These are phyloP conservation scores for Rhinatrema bivittatum DNA, from an alignment of 2,797 vertebrate species.

Conservation along the genomic window DNA sequence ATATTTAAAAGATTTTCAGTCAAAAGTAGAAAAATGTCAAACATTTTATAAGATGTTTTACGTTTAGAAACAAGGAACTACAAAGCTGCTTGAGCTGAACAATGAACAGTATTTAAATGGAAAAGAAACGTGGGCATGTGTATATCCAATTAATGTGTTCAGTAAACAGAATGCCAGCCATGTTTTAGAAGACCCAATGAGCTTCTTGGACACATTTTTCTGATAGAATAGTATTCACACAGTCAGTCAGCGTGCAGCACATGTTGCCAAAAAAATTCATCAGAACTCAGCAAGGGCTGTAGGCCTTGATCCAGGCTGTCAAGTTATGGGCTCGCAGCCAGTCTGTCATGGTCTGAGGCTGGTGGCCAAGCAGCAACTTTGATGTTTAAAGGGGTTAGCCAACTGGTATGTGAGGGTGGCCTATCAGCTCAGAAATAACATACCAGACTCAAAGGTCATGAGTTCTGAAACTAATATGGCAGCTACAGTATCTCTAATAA, in stretches of 20 bases:
- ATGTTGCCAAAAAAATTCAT: slow-evolving; percentile 79
- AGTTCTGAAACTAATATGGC: slow-evolving; percentile 57
- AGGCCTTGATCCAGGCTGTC: slow-evolving; percentile 80
- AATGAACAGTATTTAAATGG: too few species aligned
- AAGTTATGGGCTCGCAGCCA: slow-evolving; percentile 80
- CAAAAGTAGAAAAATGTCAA: too few species aligned
- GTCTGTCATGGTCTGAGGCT: slow-evolving; percentile 85
- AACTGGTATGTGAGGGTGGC: slow-evolving; percentile 82
- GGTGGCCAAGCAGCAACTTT: slow-evolving; percentile 85
- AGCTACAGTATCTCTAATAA: slow-evolving; percentile 61
- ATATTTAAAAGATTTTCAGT: too few species aligned
- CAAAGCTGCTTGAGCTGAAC: too few species aligned
- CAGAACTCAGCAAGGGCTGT: slow-evolving; percentile 71
- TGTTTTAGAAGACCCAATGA: slow-evolving; percentile 9
- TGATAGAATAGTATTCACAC: slow-evolving; percentile 40
- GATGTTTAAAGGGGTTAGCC: slow-evolving; percentile 82
- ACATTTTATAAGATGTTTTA: background rate
- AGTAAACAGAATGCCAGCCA: slow-evolving; percentile 6
- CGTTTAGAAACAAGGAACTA: too few species aligned
- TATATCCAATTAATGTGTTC: slow-evolving; percentile 8
- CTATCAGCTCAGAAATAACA: slow-evolving; percentile 73
- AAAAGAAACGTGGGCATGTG: slow-evolving; percentile 6
- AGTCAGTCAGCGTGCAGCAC: slow-evolving; percentile 43
- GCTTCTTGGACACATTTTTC: slow-evolving; percentile 26
- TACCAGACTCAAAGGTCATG: slow-evolving; percentile 66